A percentile compares a stretch with the other conserved stretches of the same genome.
Conservation (phyloP, 1,140 invertebrate genomes). For the Pseudomyrmex dendroicus region DNA sequence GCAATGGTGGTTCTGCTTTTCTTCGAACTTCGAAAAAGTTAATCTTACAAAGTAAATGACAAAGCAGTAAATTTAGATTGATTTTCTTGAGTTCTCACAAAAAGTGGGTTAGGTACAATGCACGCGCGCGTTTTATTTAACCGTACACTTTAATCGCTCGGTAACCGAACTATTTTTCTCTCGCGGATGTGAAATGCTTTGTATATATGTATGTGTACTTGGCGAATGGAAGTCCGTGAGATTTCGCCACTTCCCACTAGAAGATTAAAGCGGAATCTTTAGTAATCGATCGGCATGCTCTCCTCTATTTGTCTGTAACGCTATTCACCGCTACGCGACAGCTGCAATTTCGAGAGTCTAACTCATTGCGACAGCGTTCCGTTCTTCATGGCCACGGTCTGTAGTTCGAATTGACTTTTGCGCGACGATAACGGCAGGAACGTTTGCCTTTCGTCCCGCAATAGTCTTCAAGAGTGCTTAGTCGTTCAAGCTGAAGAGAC, state of each 20-base stretch:
- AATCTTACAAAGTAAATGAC: background rate
- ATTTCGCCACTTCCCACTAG: constrained; percentile 28
- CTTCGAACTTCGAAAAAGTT: background rate
- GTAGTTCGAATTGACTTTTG: constrained; percentile 43
- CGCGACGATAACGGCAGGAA: background rate
- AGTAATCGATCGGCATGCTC: constrained; percentile 42
- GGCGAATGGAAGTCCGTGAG: constrained; percentile 7
- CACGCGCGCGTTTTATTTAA: constrained; percentile 33
- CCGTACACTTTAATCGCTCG: constrained; percentile 36
- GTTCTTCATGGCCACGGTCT: constrained; percentile 24
- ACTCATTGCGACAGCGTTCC: constrained; percentile 28
- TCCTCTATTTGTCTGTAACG: constrained; percentile 38
- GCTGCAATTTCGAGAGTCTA: constrained; percentile 37
- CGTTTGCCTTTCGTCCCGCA: constrained; percentile 33
- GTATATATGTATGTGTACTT: background rate
- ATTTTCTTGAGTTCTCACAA: background rate
- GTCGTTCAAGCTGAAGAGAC: background rate
- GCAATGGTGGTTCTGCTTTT: background rate
- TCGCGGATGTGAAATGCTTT: background rate
- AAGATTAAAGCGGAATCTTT: constrained; percentile 51
- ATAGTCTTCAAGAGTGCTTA: background rate
- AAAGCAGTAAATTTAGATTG: constrained; percentile 14
- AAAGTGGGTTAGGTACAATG: background rate
- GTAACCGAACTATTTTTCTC: constrained; percentile 39
- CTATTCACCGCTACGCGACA: background rate